phyloP scores from a whole-genome alignment of 2,888 invertebrate species.

The Drepanosiphum platanoidis region DNA sequence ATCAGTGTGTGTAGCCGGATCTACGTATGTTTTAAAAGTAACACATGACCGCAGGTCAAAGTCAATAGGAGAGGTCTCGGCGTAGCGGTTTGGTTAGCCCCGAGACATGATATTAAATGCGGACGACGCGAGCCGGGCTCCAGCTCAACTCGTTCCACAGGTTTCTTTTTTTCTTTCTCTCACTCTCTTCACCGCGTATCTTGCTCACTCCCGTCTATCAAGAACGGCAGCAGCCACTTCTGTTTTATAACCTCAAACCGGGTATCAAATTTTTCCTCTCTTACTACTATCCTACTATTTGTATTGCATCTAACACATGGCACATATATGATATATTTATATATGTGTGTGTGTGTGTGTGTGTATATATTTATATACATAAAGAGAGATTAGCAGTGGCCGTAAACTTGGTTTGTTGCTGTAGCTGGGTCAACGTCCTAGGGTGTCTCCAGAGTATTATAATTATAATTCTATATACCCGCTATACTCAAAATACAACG shows the following conservation, averaged over 20 bases:
- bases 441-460: constrained; percentile 26
- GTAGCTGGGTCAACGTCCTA: constrained; percentile 47
- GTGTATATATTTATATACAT: too few species aligned
- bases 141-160: constrained; percentile 51
- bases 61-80: constrained; percentile 61
- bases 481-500: neutral
- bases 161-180: constrained; percentile 38
- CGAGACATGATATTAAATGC: constrained; percentile 43
- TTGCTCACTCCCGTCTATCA: neutral
- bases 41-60: constrained; percentile 62
- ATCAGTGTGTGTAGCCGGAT: constrained; percentile 30
- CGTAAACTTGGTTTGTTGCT: constrained; percentile 44
- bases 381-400: constrained; percentile 29
- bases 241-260: constrained; percentile 60
- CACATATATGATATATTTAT: neutral
- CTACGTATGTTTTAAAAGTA: constrained; percentile 55
- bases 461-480: too few species aligned
- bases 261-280: constrained; percentile 51
- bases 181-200: constrained; percentile 30
- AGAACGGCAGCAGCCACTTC: constrained; percentile 52
- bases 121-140: constrained; percentile 36
- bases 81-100: constrained; percentile 58
- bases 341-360: too few species aligned
- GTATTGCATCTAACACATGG: constrained; percentile 4
- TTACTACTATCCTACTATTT: constrained; percentile 10